Evolutionary conservation across 1,140 invertebrate genomes (phyloP).

Genomic region (Drosophila sucinea): DNA sequence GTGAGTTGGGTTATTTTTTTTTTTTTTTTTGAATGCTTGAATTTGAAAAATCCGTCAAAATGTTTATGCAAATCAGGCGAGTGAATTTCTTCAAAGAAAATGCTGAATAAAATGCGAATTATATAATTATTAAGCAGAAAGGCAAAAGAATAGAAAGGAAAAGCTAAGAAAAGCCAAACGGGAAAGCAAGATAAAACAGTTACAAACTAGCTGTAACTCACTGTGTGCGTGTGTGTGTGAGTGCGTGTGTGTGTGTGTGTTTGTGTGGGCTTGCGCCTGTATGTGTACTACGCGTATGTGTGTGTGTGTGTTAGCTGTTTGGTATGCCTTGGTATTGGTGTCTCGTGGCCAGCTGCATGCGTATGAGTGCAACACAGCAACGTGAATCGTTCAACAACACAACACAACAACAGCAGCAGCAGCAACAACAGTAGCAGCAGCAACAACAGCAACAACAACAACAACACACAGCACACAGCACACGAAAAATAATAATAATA

Average conservation of each 20-base stretch:
- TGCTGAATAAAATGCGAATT: slow-evolving; percentile 59
- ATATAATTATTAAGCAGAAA: slow-evolving; percentile 62
- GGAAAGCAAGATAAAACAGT: slow-evolving; percentile 32
- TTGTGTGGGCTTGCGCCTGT: background rate
- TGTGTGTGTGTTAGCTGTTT: slow-evolving; percentile 24
- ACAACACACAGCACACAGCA: slow-evolving; percentile 4
- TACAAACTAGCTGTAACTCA: slow-evolving; percentile 20
- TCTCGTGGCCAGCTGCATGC: slow-evolving; percentile 47
- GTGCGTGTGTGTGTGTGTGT: background rate
- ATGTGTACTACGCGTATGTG: slow-evolving; percentile 6
- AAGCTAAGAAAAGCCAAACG: slow-evolving; percentile 38
- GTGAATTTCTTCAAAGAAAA: slow-evolving; percentile 62
- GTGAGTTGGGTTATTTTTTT: background rate
- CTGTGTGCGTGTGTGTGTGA: slow-evolving; percentile 15
- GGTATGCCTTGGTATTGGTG: slow-evolving; percentile 35
- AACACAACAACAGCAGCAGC: background rate
- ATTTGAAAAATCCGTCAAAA: slow-evolving; percentile 64
- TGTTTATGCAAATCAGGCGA: slow-evolving; percentile 68
- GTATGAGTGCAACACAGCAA: slow-evolving; percentile 38
- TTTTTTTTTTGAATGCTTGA: slow-evolving; percentile 21
- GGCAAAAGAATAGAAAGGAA: slow-evolving; percentile 11
- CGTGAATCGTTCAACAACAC: slow-evolving; percentile 42
- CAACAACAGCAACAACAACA: background rate
- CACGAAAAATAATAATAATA: background rate
- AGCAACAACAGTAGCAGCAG: background rate